A percentile compares a stretch with the other conserved stretches of the same genome.
These are phyloP conservation scores for Pseudonaja textilis DNA, from an alignment of 2,113 vertebrate genomes.

Conservation along the genomic window DNA sequence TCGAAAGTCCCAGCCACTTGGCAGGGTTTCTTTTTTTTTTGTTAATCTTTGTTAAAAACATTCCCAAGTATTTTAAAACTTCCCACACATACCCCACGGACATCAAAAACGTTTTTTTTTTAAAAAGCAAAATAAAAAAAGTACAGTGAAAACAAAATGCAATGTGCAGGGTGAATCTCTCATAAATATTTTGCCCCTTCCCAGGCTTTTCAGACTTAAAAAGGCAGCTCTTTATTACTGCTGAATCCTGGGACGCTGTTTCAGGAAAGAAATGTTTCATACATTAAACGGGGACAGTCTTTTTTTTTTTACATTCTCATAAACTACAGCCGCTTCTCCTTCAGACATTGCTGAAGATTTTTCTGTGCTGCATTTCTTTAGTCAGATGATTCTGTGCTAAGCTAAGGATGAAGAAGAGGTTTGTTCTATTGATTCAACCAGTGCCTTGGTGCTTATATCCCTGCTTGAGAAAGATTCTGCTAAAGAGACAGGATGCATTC, in stretches of 20 bases:
- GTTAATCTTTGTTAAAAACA: neutral
- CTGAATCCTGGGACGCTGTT: neutral
- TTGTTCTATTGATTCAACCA: neutral
- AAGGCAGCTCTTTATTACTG: neutral
- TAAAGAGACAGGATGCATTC: neutral
- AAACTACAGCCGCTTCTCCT: neutral
- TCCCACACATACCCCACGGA: neutral
- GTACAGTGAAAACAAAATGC: neutral
- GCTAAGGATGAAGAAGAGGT: neutral
- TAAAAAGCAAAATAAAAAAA: neutral
- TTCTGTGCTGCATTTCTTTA: neutral
- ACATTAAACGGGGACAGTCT: neutral
- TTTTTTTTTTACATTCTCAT: neutral
- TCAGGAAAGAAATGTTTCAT: neutral
- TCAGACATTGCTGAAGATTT: neutral
- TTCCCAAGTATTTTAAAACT: neutral
- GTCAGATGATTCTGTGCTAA: neutral
- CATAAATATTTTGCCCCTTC: neutral
- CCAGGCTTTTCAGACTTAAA: neutral
- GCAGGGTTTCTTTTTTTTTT: neutral
- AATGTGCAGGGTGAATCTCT: neutral
- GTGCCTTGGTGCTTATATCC: neutral
- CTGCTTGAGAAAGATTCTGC: neutral
- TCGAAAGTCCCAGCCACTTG: neutral
- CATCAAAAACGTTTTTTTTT: neutral